Conservation (phyloP, 2,797 vertebrate genomes). For the Cichlasoma orientale region DNA sequence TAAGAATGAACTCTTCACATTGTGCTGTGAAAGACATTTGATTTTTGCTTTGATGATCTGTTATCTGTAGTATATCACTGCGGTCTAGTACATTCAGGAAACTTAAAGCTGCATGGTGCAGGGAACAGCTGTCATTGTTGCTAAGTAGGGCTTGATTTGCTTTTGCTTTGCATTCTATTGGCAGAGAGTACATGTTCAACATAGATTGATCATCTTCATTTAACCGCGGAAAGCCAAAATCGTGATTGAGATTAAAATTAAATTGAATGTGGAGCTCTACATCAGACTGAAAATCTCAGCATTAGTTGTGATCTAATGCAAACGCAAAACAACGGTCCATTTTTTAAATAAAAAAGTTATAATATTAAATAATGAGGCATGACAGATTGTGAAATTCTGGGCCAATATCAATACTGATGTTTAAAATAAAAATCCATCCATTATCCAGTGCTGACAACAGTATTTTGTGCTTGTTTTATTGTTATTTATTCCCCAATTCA, state of each 20-base stretch:
- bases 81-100: background rate
- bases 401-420: background rate
- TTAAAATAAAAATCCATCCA: background rate
- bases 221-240: background rate
- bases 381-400: background rate
- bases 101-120: background rate
- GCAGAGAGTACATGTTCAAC: accelerated
- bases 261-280: accelerated
- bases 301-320: no score
- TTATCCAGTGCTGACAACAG: background rate
- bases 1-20: background rate
- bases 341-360: background rate
- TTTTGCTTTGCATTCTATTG: background rate
- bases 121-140: background rate
- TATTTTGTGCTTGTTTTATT: background rate
- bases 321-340: background rate
- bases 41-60: background rate
- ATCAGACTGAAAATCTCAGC: background rate
- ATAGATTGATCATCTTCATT: background rate
- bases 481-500: background rate
- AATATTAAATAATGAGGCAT: background rate
- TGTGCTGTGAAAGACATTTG: background rate
- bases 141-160: background rate
- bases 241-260: background rate
- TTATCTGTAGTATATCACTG: background rate